phyloP scores from a whole-genome alignment of 2,888 invertebrate genomes.

The Tipula confusa region DNA sequence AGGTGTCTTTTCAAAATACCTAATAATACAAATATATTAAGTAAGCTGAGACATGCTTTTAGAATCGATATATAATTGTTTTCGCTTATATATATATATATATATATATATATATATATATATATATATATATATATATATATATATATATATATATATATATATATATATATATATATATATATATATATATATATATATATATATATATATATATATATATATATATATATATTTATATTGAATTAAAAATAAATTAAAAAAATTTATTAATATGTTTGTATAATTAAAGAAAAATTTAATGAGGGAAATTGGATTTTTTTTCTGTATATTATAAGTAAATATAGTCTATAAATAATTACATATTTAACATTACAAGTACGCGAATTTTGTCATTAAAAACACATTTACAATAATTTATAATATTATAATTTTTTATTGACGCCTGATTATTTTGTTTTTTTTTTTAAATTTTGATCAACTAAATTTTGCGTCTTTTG shows the following conservation, averaged over 20 bases:
- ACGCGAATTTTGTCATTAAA: background rate
- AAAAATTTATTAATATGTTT: background rate
- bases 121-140: background rate
- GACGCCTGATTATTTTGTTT: background rate
- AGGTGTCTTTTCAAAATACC: background rate
- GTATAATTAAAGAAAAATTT: background rate
- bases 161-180: background rate
- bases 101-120: background rate
- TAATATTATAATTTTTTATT: background rate
- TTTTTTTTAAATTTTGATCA: background rate
- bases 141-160: background rate
- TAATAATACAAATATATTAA: too few relatives aligned
- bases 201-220: background rate
- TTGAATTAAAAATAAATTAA: background rate
- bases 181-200: background rate
- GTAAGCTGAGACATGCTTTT: background rate
- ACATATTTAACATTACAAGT: background rate
- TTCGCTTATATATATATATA: background rate
- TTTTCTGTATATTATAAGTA: background rate
- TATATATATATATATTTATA: background rate
- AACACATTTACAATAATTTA: slow-evolving; percentile 20
- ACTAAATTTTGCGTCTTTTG: background rate
- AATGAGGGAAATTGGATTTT: background rate
- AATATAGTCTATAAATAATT: background rate
- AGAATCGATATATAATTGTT: background rate